Base-by-base conservation (phyloP, 1,140 invertebrate genomes). In the Drosophila carrolli region DNA sequence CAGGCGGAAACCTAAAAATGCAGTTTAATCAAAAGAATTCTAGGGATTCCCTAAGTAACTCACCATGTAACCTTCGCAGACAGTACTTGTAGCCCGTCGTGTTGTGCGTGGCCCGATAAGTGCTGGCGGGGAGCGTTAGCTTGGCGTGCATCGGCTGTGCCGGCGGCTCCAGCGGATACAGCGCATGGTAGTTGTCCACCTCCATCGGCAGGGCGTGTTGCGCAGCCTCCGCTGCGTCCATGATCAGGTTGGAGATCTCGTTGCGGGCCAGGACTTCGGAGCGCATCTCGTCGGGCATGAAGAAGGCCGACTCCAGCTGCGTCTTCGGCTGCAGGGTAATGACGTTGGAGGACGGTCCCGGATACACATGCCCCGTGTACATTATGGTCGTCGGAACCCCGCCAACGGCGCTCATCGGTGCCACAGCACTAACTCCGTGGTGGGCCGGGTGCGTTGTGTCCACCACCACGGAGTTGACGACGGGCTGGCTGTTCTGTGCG, bases 21-120 rank as follows among this genome's bases (percentile, higher is more conserved):
- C 0, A 7, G 23, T 23, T 23, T 23, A 46, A 7, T 10, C 0
- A 0, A 0, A 44, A 13, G 10, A 29, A 37, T 8, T 14, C 5
- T 4, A 11, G 19, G 2, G 11, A 43, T 2, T 6, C 19, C 11
- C 2, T 19, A 6, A n/a, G n/a, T n/a, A n/a, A 59, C 66, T 16
- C 57, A 92, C 91, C 96, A 93, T 99, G 98, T 77, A 99, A 95
- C 84, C 98, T 95, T 72, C 97, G 95, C 61, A 99, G 93, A 81
- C 97, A 98, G 92, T 96, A 98, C 61, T 96, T 94, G 9, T 96
- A 94, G 13, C 97, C 98, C 78, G 95, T 98, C 93, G 97, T 97
- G 4, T 96, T 95, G 93, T 98, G 96, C 44, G 96, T 96, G 55
- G 97, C 98, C 93, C 98, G 97, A 93, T 98, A 99, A 47, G 97